Conservation (phyloP, 2,797 vertebrate species). For the Anguilla anguilla region DNA sequence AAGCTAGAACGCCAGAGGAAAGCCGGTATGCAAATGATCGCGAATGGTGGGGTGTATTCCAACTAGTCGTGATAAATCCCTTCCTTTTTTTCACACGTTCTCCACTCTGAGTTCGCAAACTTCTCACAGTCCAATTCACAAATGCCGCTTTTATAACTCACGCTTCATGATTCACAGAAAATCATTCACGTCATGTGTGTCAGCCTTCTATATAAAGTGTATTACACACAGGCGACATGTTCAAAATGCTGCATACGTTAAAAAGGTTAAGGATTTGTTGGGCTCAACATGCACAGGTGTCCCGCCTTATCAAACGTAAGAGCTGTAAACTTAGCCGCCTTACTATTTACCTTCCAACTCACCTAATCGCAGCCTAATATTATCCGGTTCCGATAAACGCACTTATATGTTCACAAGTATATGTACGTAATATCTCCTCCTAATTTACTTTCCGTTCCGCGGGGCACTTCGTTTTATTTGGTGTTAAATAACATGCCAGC, state of each 20-base stretch:
- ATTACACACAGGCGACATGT: background rate
- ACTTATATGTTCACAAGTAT: background rate
- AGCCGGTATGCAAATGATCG: background rate
- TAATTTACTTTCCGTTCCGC: background rate
- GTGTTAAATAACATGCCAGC: background rate
- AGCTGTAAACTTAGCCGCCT: background rate
- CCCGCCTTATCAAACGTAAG: background rate
- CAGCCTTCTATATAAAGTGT: background rate
- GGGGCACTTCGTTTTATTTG: background rate
- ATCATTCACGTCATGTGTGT: background rate
- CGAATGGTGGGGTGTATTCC: background rate
- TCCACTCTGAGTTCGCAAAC: background rate
- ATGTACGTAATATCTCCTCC: background rate
- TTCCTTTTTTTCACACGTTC: background rate
- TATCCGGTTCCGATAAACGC: background rate
- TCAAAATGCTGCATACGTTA: background rate
- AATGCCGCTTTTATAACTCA: background rate
- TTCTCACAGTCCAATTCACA: background rate
- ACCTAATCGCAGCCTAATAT: background rate
- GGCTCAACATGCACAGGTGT: background rate
- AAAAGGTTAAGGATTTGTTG: background rate
- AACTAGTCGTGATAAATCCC: background rate
- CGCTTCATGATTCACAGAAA: background rate
- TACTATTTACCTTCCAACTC: background rate
- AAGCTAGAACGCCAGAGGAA: background rate